Percentiles rank a stretch among this genome's conserved stretches.
Conservation (phyloP, 2,113 vertebrate genomes). For the Raja brachyura region DNA sequence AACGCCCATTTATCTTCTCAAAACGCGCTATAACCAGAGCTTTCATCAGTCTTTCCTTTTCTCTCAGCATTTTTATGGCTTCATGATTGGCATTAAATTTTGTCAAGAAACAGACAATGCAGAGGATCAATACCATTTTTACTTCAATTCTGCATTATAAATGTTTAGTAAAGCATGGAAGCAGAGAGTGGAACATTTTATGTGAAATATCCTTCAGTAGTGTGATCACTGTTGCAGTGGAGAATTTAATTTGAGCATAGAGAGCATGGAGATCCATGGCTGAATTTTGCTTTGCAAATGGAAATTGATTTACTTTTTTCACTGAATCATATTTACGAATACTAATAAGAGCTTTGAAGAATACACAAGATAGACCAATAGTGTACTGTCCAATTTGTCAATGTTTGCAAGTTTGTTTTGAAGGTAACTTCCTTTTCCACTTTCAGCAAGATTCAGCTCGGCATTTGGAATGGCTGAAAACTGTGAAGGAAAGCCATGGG, state of each 20-base stretch:
- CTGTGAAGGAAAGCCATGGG: slow-evolving; percentile 88
- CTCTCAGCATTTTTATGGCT: neutral
- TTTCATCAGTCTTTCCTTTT: neutral
- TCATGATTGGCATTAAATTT: neutral
- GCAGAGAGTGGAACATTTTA: too few species aligned
- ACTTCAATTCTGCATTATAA: neutral
- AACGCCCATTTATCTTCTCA: neutral
- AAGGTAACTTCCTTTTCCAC: neutral
- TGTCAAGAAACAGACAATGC: neutral
- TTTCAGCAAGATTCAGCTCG: slow-evolving; percentile 76
- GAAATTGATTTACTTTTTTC: neutral
- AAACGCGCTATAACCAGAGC: neutral
- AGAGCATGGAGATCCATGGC: neutral
- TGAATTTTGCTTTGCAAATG: neutral
- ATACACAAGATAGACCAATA: neutral
- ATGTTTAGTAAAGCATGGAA: too few species aligned
- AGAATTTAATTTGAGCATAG: neutral
- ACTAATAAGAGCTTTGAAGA: neutral
- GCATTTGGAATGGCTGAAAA: slow-evolving; percentile 85
- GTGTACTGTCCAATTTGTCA: neutral
- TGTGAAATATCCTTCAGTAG: neutral
- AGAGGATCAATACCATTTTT: neutral
- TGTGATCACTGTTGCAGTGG: neutral
- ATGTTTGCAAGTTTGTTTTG: neutral
- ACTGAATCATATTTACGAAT: neutral